These are phyloP conservation scores for Euthynnus affinis DNA, from an alignment of 2,797 vertebrate genomes.

Conservation along the genomic window DNA sequence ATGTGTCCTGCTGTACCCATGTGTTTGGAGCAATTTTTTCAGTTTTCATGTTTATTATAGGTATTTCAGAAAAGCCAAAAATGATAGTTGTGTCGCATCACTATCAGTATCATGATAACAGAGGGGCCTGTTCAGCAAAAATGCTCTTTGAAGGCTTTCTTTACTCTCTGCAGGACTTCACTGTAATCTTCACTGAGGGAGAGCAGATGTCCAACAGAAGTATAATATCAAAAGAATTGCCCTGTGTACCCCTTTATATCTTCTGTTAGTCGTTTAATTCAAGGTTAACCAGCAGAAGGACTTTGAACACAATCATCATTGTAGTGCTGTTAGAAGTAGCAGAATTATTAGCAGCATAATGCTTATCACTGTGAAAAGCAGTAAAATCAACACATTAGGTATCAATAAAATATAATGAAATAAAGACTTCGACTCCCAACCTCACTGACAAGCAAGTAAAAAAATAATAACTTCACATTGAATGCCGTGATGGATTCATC, in stretches of 20 bases:
- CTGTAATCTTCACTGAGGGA: constrained; percentile 19
- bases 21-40: background rate
- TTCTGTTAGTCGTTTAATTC: background rate
- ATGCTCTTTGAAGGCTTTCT: background rate
- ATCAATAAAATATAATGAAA: background rate
- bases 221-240: background rate
- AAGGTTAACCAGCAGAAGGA: background rate
- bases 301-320: background rate
- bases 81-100: background rate
- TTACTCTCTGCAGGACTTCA: background rate
- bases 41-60: background rate
- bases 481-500: background rate
- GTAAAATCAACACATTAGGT: background rate
- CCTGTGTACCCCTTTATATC: background rate
- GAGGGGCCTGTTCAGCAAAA: background rate
- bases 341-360: background rate
- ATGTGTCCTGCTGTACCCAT: background rate
- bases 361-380: background rate
- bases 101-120: background rate
- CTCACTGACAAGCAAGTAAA: background rate
- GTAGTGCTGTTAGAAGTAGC: background rate
- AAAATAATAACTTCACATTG: constrained; percentile 3
- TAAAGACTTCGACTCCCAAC: background rate
- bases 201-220: background rate
- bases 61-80: constrained; percentile 8